A percentile compares a stretch with the other conserved stretches of the same genome.
Evolutionary conservation across 2,888 invertebrate species (phyloP).

Genomic region (Onthophagus sagittarius): DNA sequence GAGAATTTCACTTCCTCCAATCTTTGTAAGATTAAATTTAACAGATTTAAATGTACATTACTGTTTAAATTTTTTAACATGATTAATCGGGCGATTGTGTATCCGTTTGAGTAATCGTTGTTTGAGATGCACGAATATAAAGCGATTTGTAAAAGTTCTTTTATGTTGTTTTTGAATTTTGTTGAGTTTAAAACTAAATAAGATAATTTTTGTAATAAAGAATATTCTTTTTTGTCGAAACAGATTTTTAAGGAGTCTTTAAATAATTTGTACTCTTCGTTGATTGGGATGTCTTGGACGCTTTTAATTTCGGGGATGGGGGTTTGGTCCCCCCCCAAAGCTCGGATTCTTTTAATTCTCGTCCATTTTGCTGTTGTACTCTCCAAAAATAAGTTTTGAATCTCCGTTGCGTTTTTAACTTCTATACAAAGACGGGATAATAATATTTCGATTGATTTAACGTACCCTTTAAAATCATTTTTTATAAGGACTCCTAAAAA

Average conservation of each 20-base stretch:
- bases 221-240: conserved; percentile 57
- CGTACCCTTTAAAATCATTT: conserved; percentile 68
- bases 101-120: conserved; percentile 69
- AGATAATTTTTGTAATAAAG: conserved; percentile 68
- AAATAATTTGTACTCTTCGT: conserved; percentile 69
- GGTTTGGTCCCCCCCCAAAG: conserved; percentile 61
- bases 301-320: conserved; percentile 47
- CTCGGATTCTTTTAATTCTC: conserved; percentile 50
- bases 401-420: conserved; percentile 58
- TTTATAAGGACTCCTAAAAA: too few relatives aligned
- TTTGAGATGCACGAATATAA: conserved; percentile 70
- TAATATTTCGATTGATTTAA: conserved; percentile 68
- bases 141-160: conserved; percentile 60
- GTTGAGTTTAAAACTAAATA: conserved; percentile 77
- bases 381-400: conserved; percentile 49
- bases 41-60: conserved; percentile 73
- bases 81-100: conserved; percentile 70
- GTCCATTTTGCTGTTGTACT: conserved; percentile 52
- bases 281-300: conserved; percentile 44
- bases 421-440: conserved; percentile 70
- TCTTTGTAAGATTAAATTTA: conserved; percentile 68
- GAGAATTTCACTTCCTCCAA: conserved; percentile 75
- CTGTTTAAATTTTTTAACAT: conserved; percentile 60
- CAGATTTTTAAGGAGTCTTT: conserved; percentile 63
- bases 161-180: conserved; percentile 44